These are phyloP conservation scores for Psophia crepitans DNA, from an alignment of 2,113 vertebrate genomes.

Conservation along the genomic window DNA sequence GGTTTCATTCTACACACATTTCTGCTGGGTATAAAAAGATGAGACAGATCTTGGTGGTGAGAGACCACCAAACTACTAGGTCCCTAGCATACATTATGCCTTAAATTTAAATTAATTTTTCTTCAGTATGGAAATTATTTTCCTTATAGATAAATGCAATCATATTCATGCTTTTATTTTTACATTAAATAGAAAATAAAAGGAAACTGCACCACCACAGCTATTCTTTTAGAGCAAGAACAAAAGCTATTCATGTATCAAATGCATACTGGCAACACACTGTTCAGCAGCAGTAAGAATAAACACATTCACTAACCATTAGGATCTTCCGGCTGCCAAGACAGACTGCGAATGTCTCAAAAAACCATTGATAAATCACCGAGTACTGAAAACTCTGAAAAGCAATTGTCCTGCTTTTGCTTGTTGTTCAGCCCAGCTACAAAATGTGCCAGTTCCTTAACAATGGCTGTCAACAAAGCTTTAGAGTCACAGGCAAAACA, in stretches of 20 bases:
- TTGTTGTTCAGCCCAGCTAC: conserved; percentile 4
- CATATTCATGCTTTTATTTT: not conserved
- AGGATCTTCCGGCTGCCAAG: conserved; percentile 16
- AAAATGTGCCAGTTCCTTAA: not conserved
- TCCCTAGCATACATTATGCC: not conserved
- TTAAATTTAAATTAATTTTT: not conserved
- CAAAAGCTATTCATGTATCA: conserved; percentile 39
- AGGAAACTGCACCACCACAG: not conserved
- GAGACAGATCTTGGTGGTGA: not conserved
- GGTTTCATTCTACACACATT: not conserved
- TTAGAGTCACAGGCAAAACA: not conserved
- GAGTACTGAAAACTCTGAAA: not conserved
- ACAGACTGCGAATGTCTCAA: not conserved
- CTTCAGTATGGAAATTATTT: not conserved
- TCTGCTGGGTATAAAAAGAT: not conserved
- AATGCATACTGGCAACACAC: not conserved
- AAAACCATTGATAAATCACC: conserved; percentile 6
- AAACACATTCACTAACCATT: conserved; percentile 44
- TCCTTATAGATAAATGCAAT: not conserved
- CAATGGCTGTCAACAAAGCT: not conserved
- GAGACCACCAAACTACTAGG: not conserved
- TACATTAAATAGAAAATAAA: not conserved
- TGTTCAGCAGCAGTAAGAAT: conserved; percentile 41
- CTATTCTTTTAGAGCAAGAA: not conserved
- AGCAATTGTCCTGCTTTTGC: not conserved